Conservation (phyloP, 2,113 vertebrate species). For the Xenopus tropicalis region UCB_Xtro_10.0 CM004447.2:73500001-73500500, state of each 20-base stretch:
- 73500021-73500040: too few relatives aligned
- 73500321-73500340: conserved; percentile 2
- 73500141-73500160: conserved; percentile 29
- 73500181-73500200: conserved; percentile 32
- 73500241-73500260: not conserved
- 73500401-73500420: too few relatives aligned
- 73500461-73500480: too few relatives aligned
- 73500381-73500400: too few relatives aligned
- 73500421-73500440: too few relatives aligned
- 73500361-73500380: too few relatives aligned
- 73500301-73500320: not conserved
- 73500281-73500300: not conserved
- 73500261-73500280: not conserved
- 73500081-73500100: conserved; percentile 7
- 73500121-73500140: conserved; percentile 36
- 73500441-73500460: too few relatives aligned
- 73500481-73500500: too few relatives aligned
- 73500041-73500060: too few relatives aligned
- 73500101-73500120: conserved; percentile 38
- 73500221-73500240: conserved; percentile 10
- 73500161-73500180: conserved; percentile 20
- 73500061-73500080: too few relatives aligned
- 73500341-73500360: too few relatives aligned
- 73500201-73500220: not conserved
- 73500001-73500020: too few relatives aligned